These are phyloP conservation scores for Kryphioiulus occultus DNA, from an alignment of 2,888 invertebrate species.

Conservation along the genomic window DNA sequence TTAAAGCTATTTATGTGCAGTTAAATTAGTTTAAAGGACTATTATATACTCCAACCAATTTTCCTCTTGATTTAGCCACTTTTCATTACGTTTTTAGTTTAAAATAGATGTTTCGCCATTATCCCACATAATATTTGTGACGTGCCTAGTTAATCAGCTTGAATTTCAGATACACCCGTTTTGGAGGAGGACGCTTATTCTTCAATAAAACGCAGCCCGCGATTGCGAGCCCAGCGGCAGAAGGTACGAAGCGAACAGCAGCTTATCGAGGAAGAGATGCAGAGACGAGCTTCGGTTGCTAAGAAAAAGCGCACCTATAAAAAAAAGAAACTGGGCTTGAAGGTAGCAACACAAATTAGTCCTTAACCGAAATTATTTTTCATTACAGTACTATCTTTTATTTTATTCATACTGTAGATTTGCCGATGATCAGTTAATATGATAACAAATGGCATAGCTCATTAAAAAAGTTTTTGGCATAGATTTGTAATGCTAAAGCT, in stretches of 20 bases:
- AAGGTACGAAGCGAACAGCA: slow-evolving; percentile 71
- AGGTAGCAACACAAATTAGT: background rate
- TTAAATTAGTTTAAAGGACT: too few relatives aligned
- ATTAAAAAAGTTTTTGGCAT: too few relatives aligned
- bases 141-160: background rate
- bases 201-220: slow-evolving; percentile 53
- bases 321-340: background rate
- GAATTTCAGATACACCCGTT: background rate
- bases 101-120: background rate
- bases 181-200: background rate
- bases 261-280: slow-evolving; percentile 69
- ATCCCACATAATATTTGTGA: background rate
- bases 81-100: too few relatives aligned
- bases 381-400: too few relatives aligned
- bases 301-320: background rate
- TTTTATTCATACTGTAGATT: too few relatives aligned
- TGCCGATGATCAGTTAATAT: too few relatives aligned
- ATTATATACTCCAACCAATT: too few relatives aligned
- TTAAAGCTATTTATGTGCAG: too few relatives aligned
- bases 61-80: too few relatives aligned
- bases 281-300: slow-evolving; percentile 65
- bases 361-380: background rate
- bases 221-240: slow-evolving; percentile 68
- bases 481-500: too few relatives aligned
- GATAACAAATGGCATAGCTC: too few relatives aligned